Evolutionary conservation across 2,113 vertebrate genomes (phyloP).

Genomic region (Pomatostomus ruficeps): DNA sequence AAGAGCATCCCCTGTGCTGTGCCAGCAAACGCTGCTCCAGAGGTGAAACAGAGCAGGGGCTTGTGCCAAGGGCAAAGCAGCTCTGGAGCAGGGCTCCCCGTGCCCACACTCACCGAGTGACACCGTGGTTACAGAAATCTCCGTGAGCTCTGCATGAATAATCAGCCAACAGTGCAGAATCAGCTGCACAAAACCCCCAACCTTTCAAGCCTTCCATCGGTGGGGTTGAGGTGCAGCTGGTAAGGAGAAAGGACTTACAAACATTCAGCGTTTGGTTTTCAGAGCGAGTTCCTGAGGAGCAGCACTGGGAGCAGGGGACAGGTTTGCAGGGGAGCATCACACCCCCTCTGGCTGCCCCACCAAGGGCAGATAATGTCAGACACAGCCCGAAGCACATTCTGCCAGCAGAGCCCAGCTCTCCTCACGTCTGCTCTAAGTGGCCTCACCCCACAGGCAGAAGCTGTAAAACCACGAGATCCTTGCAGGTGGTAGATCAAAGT

Average conservation of each 20-base stretch:
- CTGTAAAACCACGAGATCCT: accelerated
- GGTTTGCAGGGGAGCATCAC: accelerated
- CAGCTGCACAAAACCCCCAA: neutral
- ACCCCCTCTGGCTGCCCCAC: neutral
- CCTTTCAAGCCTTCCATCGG: neutral
- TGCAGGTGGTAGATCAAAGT: neutral
- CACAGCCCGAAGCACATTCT: accelerated
- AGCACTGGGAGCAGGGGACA: neutral
- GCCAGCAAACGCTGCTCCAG: neutral
- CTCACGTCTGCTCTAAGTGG: neutral
- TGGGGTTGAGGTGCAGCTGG: accelerated
- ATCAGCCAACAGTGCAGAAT: neutral
- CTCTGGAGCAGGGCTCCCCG: neutral
- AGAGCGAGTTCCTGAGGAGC: neutral
- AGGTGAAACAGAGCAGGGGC: neutral
- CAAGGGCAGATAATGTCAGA: accelerated
- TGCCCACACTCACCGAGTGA: neutral
- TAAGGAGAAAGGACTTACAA: neutral
- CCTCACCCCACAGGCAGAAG: neutral
- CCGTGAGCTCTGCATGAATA: neutral
- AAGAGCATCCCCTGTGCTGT: neutral
- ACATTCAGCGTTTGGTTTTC: neutral
- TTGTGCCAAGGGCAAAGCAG: neutral
- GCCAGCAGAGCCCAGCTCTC: neutral
- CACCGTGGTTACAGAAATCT: neutral